phyloP scores from a whole-genome alignment of 2,113 vertebrate species.

The Eulacestoma nigropectus region DNA sequence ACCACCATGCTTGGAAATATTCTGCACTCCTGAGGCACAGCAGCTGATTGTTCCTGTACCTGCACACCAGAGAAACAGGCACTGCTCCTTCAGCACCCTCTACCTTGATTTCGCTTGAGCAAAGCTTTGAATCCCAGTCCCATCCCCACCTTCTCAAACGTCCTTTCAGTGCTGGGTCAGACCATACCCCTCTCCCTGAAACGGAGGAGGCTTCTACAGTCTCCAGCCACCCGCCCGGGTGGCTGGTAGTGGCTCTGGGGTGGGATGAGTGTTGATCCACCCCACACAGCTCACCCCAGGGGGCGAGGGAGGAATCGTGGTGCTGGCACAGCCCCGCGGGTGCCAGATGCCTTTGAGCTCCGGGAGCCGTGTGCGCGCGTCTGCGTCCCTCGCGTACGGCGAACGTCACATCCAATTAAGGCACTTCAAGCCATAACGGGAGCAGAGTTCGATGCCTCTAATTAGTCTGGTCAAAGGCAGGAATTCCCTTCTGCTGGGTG shows the following conservation, averaged over 20 bases:
- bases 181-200: background rate
- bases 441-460: conserved; percentile 35
- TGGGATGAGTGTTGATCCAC: background rate
- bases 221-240: background rate
- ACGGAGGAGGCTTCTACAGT: background rate
- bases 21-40: background rate
- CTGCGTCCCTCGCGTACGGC: background rate
- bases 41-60: background rate
- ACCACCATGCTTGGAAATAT: background rate
- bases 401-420: conserved; percentile 53
- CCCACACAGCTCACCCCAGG: background rate
- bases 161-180: background rate
- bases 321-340: background rate
- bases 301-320: background rate
- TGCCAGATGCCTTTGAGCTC: background rate
- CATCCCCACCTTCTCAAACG: background rate
- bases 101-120: background rate
- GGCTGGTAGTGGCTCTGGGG: background rate
- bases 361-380: background rate
- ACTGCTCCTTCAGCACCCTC: background rate
- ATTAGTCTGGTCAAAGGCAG: conserved; percentile 47
- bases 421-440: background rate
- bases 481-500: conserved; percentile 26
- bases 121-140: background rate
- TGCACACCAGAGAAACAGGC: fast-evolving